Conservation (phyloP, 2,113 vertebrate genomes). For the Pseudopipra pipra region DNA sequence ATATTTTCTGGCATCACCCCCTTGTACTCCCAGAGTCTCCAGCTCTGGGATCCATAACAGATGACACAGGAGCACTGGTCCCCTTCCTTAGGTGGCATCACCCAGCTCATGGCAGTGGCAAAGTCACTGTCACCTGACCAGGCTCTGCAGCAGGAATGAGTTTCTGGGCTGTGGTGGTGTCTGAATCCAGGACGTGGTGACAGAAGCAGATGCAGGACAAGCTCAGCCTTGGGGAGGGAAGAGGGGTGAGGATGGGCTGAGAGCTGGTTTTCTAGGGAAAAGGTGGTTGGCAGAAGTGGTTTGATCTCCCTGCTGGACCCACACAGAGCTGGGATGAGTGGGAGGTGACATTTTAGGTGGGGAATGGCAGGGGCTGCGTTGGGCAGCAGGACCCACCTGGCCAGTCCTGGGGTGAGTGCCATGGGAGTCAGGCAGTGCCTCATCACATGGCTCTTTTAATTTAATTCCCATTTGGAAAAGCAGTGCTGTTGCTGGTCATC, state of each 20-base stretch:
- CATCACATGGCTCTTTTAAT: rapidly evolving
- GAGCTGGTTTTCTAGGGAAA: not conserved
- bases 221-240: not conserved
- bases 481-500: not conserved
- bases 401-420: not conserved
- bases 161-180: not conserved
- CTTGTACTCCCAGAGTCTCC: not conserved
- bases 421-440: not conserved
- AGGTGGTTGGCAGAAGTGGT: not conserved
- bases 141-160: rapidly evolving
- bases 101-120: rapidly evolving
- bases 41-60: rapidly evolving
- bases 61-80: not conserved
- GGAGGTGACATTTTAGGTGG: not conserved
- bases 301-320: not conserved
- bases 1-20: not conserved
- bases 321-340: not conserved
- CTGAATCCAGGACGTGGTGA: not conserved
- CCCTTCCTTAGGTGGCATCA: not conserved
- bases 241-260: not conserved
- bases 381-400: not conserved
- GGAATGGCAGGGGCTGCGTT: rapidly evolving
- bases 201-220: not conserved
- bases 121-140: not conserved
- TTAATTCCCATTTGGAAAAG: not conserved